Evolutionary conservation across 2,888 invertebrate species (phyloP), one percentile per base, ranked within the genome.

Genomic region (Brenthis daphne): DNA sequence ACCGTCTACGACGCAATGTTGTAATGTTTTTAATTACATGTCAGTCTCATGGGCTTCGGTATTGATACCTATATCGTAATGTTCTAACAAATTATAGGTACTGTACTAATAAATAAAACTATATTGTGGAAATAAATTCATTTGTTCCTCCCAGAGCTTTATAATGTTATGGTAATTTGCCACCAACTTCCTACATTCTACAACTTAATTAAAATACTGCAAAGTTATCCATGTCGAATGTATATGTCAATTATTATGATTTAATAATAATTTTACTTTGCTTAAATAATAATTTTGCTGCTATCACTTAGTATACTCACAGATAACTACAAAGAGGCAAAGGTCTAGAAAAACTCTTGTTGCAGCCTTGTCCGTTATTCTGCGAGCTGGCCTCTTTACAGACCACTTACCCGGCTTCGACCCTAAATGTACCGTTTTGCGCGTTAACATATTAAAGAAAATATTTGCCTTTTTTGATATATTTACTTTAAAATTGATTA

Each of bases 301-400:
- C 16, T 53, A 53, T 16, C 16, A 16, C 3, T 53, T 16, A 14
- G 51, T 53, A 16, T 53, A 53, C 14, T 37, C 14, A 1, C 14
- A 29, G 24, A 60, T 50, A 50, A 48, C 12, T 51, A 33, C 54
- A n/a, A 43, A 37, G 47, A 60, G 48, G 43, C n/a, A 53, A 57
- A 70, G 68, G 64, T 68, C 66, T 68, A 73, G 68, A 67, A 70
- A 66, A 72, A 67, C 70, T 57, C 37, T 68, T 16, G 51, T 37
- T 50, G 57, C 64, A 68, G 56, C 68, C 71, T 73, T 70, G 70
- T 61, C 73, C 73, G 73, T 73, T 73, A 73, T 63, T 67, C 71
- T 51, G 60, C 66, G 66, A 56, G 57, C 43, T 73, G 70, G 54
- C 71, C 70, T 64, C 68, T 68, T 72, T 73, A 61, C 66, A 64